phyloP scores from a whole-genome alignment of 2,113 vertebrate genomes.

The Myiozetetes cayanensis region DNA sequence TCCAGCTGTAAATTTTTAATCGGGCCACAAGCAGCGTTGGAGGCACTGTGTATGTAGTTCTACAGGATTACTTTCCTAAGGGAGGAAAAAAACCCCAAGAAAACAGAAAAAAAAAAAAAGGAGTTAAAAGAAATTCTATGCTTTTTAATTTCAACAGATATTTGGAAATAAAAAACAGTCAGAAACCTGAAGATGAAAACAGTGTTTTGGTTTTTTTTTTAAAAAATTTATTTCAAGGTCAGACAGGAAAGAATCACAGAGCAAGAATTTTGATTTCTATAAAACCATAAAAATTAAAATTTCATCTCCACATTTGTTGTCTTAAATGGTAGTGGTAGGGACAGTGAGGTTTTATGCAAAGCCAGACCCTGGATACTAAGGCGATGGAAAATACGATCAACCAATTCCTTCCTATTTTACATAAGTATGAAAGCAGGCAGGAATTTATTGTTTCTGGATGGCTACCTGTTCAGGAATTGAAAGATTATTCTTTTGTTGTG shows the following conservation, averaged over 20 bases:
- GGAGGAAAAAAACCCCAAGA: fast-evolving
- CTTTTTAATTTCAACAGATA: background rate
- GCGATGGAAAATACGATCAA: background rate
- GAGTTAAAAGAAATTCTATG: background rate
- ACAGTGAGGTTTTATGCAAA: background rate
- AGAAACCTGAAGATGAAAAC: background rate
- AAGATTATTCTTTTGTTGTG: background rate
- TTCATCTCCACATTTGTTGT: background rate
- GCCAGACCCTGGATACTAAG: background rate
- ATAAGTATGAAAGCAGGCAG: background rate
- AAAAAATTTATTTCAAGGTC: too few relatives aligned
- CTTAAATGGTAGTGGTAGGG: background rate
- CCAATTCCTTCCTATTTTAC: background rate
- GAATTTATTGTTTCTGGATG: background rate
- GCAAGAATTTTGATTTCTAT: background rate
- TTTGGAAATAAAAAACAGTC: background rate
- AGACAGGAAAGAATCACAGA: background rate
- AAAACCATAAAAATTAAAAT: fast-evolving
- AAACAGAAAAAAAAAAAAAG: background rate
- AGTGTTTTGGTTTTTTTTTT: background rate
- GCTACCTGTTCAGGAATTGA: background rate
- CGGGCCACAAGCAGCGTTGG: background rate
- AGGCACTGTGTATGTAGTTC: background rate
- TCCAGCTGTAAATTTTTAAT: background rate
- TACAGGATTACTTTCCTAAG: background rate